Evolutionary conservation across 2,113 vertebrate genomes (phyloP).

Genomic region (Oryzias celebensis): DNA sequence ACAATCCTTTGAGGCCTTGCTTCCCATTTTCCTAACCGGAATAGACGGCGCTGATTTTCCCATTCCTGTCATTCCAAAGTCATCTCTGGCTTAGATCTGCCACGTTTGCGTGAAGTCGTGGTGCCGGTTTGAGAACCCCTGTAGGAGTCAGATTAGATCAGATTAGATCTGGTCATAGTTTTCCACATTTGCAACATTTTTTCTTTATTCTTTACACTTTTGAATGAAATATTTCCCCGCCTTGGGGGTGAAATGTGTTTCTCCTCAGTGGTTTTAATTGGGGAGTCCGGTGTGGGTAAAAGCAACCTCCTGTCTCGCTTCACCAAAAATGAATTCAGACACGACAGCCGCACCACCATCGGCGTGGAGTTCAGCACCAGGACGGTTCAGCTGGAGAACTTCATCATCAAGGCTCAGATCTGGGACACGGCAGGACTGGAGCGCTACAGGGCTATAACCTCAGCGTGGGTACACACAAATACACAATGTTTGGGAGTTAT

Average conservation of each 20-base stretch:
- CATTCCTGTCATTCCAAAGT: constrained; percentile 47
- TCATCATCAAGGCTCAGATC: constrained; percentile 90
- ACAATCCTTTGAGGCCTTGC: not conserved
- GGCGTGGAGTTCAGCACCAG: constrained; percentile 97
- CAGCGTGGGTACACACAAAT: constrained; percentile 83
- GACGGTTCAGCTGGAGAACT: constrained; percentile 81
- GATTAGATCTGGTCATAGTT: not conserved
- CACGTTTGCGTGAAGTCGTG: constrained; percentile 31
- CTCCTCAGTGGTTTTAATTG: constrained; percentile 88
- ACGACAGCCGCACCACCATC: constrained; percentile 95
- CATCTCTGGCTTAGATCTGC: constrained; percentile 1
- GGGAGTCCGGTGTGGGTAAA: constrained; percentile 81
- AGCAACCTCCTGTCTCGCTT: constrained; percentile 84
- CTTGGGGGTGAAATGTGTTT: not conserved
- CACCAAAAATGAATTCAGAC: constrained; percentile 94
- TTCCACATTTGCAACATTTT: not conserved
- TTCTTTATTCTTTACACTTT: not conserved
- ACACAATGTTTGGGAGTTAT: not conserved
- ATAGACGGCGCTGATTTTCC: not conserved
- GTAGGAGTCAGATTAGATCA: not conserved
- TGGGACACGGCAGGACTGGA: constrained; percentile 97
- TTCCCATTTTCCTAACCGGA: not conserved
- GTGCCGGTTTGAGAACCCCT: constrained; percentile 27
- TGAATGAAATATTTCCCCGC: no score
- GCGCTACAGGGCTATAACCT: constrained; percentile 95